Percentiles rank a stretch among this genome's conserved stretches.
Conservation (phyloP, 2,113 vertebrate genomes). For the Paramisgurnus dabryanus region DNA sequence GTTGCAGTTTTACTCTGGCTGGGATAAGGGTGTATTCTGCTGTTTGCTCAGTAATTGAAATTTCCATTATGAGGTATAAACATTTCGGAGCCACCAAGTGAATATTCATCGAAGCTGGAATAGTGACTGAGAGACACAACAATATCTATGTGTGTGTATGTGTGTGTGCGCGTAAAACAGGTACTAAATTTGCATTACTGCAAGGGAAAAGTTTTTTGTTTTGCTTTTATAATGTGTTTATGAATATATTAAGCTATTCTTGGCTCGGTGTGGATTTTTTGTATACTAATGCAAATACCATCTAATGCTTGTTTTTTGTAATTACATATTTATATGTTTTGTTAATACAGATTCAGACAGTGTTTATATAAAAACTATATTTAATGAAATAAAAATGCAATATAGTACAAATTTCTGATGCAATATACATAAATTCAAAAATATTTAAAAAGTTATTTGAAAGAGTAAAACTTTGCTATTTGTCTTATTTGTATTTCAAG, state of each 20-base stretch:
- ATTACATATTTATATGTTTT: background rate
- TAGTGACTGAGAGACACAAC: slow-evolving; percentile 63
- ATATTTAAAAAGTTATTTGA: too few species aligned
- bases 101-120: slow-evolving; percentile 84
- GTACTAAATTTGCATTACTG: slow-evolving; percentile 25
- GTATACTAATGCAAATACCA: background rate
- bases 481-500: too few species aligned
- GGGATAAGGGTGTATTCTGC: slow-evolving; percentile 77
- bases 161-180: background rate
- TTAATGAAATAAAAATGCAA: too few species aligned
- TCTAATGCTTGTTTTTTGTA: background rate
- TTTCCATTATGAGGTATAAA: slow-evolving; percentile 84
- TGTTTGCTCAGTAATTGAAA: slow-evolving; percentile 84
- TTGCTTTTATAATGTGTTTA: background rate
- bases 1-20: slow-evolving; percentile 74
- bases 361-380: too few species aligned
- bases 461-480: too few species aligned
- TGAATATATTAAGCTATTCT: slow-evolving; percentile 10
- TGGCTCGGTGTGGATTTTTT: background rate
- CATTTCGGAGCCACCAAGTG: slow-evolving; percentile 76
- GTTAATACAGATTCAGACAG: background rate
- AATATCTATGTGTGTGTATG: slow-evolving; percentile 74
- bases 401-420: too few species aligned
- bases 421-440: too few species aligned
- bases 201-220: slow-evolving; percentile 53